Percentiles rank a stretch among this genome's conserved stretches.
Conservation (phyloP, 2,113 vertebrate species). For the Halichoeres trimaculatus region DNA sequence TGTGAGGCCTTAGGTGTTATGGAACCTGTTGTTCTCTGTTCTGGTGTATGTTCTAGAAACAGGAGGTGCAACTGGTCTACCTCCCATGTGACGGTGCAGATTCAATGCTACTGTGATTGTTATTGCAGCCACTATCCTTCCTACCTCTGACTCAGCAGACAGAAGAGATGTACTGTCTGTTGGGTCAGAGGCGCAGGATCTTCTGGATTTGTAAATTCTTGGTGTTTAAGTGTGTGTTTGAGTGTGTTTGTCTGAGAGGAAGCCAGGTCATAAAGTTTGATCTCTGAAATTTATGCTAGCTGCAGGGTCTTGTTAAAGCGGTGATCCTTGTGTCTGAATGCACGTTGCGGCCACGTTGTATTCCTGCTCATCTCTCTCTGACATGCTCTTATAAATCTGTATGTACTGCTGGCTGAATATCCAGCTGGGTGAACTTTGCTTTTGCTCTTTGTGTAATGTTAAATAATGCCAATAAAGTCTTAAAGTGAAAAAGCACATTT, state of each 20-base stretch:
- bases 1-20: slow-evolving; percentile 51
- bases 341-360: slow-evolving; percentile 9
- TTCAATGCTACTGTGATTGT: slow-evolving; percentile 51
- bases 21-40: slow-evolving; percentile 34
- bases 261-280: neutral
- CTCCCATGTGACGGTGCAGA: slow-evolving; percentile 32
- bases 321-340: slow-evolving; percentile 25
- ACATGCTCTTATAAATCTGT: slow-evolving; percentile 2
- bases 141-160: slow-evolving; percentile 32
- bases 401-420: slow-evolving; percentile 19
- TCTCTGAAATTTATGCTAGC: neutral
- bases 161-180: slow-evolving; percentile 22
- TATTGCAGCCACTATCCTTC: slow-evolving; percentile 17
- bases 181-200: slow-evolving; percentile 8
- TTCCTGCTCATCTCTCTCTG: slow-evolving; percentile 1
- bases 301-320: neutral
- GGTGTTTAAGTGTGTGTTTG: slow-evolving; percentile 2
- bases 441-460: slow-evolving; percentile 49
- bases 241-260: slow-evolving; percentile 3
- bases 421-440: slow-evolving; percentile 24
- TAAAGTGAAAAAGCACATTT: slow-evolving; percentile 17
- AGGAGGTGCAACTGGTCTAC: slow-evolving; percentile 49
- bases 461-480: slow-evolving; percentile 65
- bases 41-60: slow-evolving; percentile 21
- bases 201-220: slow-evolving; percentile 43